Percentiles rank a stretch among this genome's conserved stretches.
Conservation (phyloP, 2,888 invertebrate genomes). For the Eretmocerus hayati region DNA sequence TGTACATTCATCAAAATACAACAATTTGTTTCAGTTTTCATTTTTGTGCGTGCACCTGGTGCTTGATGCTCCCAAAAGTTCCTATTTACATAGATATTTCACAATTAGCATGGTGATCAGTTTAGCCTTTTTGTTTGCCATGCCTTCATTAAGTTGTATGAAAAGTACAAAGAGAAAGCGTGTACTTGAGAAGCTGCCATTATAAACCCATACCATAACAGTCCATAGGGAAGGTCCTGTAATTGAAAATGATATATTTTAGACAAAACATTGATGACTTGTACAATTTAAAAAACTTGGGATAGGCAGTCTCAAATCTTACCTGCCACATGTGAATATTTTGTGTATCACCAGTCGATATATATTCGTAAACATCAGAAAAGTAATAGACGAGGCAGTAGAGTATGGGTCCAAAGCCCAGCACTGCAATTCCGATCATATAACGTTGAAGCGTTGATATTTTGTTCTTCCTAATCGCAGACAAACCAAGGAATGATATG, state of each 20-base stretch:
- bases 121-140: constrained; percentile 76
- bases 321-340: constrained; percentile 80
- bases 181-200: constrained; percentile 83
- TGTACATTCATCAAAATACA: constrained; percentile 14
- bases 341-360: constrained; percentile 62
- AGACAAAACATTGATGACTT: background rate
- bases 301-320: no score
- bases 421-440: constrained; percentile 69
- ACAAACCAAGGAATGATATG: constrained; percentile 76
- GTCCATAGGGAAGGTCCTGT: constrained; percentile 82
- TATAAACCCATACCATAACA: constrained; percentile 89
- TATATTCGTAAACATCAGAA: constrained; percentile 74
- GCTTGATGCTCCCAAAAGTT: constrained; percentile 7
- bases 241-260: constrained; percentile 34
- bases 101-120: constrained; percentile 46
- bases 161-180: constrained; percentile 77
- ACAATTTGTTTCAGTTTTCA: constrained; percentile 18
- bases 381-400: constrained; percentile 79
- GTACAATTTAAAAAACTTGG: background rate
- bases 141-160: constrained; percentile 71
- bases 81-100: constrained; percentile 14
- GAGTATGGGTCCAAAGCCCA: constrained; percentile 74
- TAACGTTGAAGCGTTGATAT: constrained; percentile 69
- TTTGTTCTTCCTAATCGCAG: constrained; percentile 80
- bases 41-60: constrained; percentile 15